Conservation (phyloP, 2,113 vertebrate genomes). For the Odontophorus gujanensis region DNA sequence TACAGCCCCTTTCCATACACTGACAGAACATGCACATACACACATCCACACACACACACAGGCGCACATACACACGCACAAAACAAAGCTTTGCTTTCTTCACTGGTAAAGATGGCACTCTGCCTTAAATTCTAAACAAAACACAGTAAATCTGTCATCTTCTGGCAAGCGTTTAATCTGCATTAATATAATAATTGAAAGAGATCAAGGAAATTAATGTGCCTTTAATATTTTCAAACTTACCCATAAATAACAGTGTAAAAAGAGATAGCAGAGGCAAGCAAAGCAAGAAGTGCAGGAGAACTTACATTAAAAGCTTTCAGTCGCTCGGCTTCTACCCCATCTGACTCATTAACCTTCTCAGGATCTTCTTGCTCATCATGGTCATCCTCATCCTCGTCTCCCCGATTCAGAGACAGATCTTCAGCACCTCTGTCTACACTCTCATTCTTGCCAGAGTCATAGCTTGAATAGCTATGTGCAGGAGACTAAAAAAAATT, state of each 20-base stretch:
- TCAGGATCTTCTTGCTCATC: conserved; percentile 85
- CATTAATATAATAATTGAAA: conserved; percentile 48
- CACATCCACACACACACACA: conserved; percentile 28
- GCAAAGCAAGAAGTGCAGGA: neutral
- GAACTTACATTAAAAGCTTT: conserved; percentile 88
- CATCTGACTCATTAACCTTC: conserved; percentile 83
- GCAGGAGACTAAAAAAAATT: conserved; percentile 82
- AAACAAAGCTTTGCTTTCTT: conserved; percentile 63
- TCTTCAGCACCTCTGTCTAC: conserved; percentile 83
- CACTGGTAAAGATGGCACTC: conserved; percentile 59
- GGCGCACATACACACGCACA: conserved; percentile 56
- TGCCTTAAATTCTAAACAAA: conserved; percentile 76
- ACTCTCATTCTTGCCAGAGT: conserved; percentile 86
- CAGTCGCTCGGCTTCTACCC: conserved; percentile 84
- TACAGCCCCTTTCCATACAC: conserved; percentile 48
- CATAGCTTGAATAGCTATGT: conserved; percentile 87
- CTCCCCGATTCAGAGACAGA: conserved; percentile 81
- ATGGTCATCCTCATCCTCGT: conserved; percentile 87
- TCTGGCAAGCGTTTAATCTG: conserved; percentile 70
- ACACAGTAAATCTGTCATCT: conserved; percentile 72
- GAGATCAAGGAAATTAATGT: conserved; percentile 66
- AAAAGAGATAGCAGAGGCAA: conserved; percentile 44
- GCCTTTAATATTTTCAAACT: conserved; percentile 64
- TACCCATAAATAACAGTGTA: conserved; percentile 55
- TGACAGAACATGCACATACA: conserved; percentile 73